Evolutionary conservation across 2,113 vertebrate species (phyloP), one percentile per base, ranked within the genome.

Genomic region (Gymnogyps californianus): DNA sequence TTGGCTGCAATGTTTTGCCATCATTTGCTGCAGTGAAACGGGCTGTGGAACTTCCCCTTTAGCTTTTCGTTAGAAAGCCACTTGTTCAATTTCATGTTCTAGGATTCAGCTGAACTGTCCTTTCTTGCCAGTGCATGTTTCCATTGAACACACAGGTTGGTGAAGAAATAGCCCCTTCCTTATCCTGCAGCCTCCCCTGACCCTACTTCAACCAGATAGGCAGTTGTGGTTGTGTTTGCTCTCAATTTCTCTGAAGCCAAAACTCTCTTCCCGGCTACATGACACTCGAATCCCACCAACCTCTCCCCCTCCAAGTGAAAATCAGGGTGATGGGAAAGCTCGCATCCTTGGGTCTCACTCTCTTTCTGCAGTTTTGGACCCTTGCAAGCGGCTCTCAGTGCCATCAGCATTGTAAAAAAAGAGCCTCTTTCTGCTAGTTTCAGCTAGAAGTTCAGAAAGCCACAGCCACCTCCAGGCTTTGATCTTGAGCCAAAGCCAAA

Each of bases 141-240:
- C 91, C 87, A 89, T 13, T 70, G 78, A 91, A 89, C 38, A 87
- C 66, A 72, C 8, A 65, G 22, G 54, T 87, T 66, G 54, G 61
- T 91, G 74, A 87, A 95, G 87, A 85, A 95, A 59, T 28, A 87
- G 21, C 46, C 70, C 74, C 66, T 96, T 89, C 78, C 74, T n/a
- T 85, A 42, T 80, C 54, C 62, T 84, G 47, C 54, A 87, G 59
- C 49, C n/a, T 71, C 34, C 36, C 38, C 55, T 51, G 55, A 82
- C 55, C 20, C 32, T 82, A 22, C 65, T 75, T 87, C 77, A 72
- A 38, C 40, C 58, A 91, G 52, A 72, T 2, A 75, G 83, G 57
- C 49, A 61, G 36, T 61, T 85, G 83, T 74, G 72, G n/a, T 47
- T 77, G 69, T 72, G 49, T 85, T 93, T 93, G 47, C n/a, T 78